phyloP scores from a whole-genome alignment of 2,113 vertebrate species.

The Glareola pratincola region DNA sequence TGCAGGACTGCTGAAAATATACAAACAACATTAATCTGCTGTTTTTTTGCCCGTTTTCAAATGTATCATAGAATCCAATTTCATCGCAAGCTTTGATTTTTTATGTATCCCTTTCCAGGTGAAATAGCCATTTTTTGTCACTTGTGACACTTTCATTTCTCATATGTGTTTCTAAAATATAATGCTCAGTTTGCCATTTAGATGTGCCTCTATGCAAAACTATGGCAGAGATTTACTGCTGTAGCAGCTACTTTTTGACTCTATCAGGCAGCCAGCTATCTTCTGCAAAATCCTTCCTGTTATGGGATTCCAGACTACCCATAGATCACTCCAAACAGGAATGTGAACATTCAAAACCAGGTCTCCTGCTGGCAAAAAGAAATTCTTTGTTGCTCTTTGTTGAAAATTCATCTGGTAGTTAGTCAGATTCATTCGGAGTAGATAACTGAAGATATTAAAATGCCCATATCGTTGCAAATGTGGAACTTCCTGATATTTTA shows the following conservation, averaged over 20 bases:
- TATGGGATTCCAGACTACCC: not conserved
- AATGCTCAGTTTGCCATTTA: not conserved
- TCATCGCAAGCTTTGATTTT: not conserved
- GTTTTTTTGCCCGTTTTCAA: not conserved
- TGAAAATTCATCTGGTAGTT: not conserved
- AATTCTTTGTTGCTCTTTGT: not conserved
- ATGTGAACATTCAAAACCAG: not conserved
- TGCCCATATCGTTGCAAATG: not conserved
- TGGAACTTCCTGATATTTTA: not conserved
- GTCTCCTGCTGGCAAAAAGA: not conserved
- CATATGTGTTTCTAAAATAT: not conserved
- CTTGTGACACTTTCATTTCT: not conserved
- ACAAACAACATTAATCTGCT: not conserved
- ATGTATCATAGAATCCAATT: not conserved
- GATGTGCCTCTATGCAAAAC: not conserved
- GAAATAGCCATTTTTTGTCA: not conserved
- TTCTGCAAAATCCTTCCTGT: not conserved
- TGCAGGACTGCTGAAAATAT: not conserved
- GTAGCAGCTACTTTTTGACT: not conserved
- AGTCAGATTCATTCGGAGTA: not conserved
- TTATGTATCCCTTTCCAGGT: not conserved
- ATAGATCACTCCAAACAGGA: not conserved
- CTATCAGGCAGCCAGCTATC: not conserved
- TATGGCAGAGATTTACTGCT: not conserved
- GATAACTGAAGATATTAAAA: not conserved